Conservation (phyloP, 2,888 invertebrate genomes). For the Agrenia bidenticulata region DNA sequence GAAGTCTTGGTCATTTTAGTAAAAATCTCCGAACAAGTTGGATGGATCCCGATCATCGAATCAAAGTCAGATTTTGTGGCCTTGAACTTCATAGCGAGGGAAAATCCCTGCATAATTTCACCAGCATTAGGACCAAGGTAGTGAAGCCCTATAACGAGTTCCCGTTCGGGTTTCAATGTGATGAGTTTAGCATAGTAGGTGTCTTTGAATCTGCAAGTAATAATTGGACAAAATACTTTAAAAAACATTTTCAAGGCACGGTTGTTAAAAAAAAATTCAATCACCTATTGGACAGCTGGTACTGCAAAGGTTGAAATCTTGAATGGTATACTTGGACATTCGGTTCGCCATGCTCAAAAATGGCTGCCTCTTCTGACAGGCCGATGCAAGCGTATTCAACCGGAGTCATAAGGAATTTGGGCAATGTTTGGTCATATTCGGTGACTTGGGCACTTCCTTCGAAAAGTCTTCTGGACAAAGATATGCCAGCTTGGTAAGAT, state of each 20-base stretch:
- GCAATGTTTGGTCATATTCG: constrained; percentile 57
- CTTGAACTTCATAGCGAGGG: constrained; percentile 60
- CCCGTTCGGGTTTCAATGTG: constrained; percentile 57
- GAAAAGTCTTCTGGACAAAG: constrained; percentile 57
- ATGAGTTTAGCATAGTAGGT: constrained; percentile 55
- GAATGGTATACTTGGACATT: constrained; percentile 63
- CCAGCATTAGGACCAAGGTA: constrained; percentile 62
- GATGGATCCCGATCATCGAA: constrained; percentile 64
- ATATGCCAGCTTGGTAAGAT: constrained; percentile 60
- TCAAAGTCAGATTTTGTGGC: constrained; percentile 62
- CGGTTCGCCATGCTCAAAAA: constrained; percentile 57
- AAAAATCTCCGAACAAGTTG: constrained; percentile 64
- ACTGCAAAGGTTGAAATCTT: constrained; percentile 62
- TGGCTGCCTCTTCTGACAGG: constrained; percentile 62
- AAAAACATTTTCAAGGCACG: not conserved
- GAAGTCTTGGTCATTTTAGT: constrained; percentile 59
- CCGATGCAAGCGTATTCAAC: constrained; percentile 65
- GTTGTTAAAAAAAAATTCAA: not conserved
- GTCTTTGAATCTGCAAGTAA: not conserved
- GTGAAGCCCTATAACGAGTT: constrained; percentile 46
- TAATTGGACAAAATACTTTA: not conserved
- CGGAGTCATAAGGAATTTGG: constrained; percentile 66
- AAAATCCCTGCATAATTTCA: constrained; percentile 66
- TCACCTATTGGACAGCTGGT: constrained; percentile 57
- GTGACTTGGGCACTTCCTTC: not conserved